phyloP scores from a whole-genome alignment of 1,140 invertebrate species.

The Ceratina calcarata region DNA sequence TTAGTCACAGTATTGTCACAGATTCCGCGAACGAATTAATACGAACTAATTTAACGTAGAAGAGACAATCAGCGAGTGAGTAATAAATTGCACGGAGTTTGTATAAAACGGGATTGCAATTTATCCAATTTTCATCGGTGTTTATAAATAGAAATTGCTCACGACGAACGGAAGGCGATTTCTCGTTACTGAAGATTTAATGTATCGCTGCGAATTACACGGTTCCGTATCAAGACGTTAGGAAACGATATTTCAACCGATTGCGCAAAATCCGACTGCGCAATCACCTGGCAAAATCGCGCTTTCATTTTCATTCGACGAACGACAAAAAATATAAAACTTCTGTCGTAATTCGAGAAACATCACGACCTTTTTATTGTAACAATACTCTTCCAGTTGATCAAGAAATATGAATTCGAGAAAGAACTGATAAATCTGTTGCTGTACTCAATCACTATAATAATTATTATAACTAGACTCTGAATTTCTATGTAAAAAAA shows the following conservation, averaged over 20 bases:
- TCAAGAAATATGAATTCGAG: too few relatives aligned
- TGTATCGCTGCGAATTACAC: not conserved
- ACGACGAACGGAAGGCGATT: not conserved
- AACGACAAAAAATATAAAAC: not conserved
- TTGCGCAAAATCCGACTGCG: not conserved
- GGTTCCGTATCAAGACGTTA: not conserved
- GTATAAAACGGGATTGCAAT: not conserved
- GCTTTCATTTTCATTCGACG: conserved; percentile 4
- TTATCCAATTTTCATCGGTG: not conserved
- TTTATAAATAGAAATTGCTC: not conserved
- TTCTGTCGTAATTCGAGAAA: too few relatives aligned
- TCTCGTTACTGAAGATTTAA: not conserved
- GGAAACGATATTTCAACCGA: not conserved
- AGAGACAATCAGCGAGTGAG: too few relatives aligned
- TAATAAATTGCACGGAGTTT: too few relatives aligned
- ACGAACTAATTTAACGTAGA: not conserved
- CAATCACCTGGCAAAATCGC: not conserved
- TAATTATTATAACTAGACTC: too few relatives aligned
- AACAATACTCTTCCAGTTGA: too few relatives aligned
- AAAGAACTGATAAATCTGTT: too few relatives aligned
- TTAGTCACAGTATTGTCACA: too few relatives aligned
- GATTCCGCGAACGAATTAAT: too few relatives aligned
- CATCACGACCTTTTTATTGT: too few relatives aligned
- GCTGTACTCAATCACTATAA: too few relatives aligned
- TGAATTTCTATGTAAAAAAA: too few relatives aligned